A percentile compares a stretch with the other conserved stretches of the same genome.
These are phyloP conservation scores for Galbula dea DNA, from an alignment of 2,113 vertebrate genomes.

Conservation along the genomic window DNA sequence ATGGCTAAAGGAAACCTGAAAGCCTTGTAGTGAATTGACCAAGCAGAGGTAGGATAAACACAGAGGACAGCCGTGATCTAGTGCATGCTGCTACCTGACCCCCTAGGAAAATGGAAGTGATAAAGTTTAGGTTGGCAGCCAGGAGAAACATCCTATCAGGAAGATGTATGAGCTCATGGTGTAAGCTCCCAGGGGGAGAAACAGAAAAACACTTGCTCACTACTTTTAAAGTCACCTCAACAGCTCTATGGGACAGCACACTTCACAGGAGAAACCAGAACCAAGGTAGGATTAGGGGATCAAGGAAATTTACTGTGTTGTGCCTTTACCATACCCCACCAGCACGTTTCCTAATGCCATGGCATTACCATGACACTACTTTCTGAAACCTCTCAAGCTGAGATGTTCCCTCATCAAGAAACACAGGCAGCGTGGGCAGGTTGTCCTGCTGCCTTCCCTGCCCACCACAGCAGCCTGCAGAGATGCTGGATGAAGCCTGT, in stretches of 20 bases:
- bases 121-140: not conserved
- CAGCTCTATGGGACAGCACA: not conserved
- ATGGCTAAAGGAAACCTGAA: not conserved
- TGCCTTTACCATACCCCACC: not conserved
- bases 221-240: not conserved
- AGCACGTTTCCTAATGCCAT: not conserved
- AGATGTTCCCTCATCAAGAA: not conserved
- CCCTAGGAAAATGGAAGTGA: not conserved
- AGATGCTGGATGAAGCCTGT: not conserved
- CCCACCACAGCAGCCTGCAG: not conserved
- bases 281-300: rapidly evolving
- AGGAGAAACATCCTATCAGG: not conserved
- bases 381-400: not conserved
- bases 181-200: rapidly evolving
- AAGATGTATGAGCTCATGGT: not conserved
- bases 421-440: rapidly evolving
- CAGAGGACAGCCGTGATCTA: not conserved
- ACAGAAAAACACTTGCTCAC: not conserved
- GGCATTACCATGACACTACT: not conserved
- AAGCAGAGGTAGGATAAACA: not conserved
- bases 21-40: not conserved
- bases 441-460: not conserved
- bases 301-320: not conserved
- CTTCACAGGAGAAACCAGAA: not conserved
- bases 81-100: not conserved